Percentiles rank a stretch among this genome's conserved stretches.
Evolutionary conservation across 2,888 invertebrate species (phyloP).

Genomic region (Lypha dubia): DNA sequence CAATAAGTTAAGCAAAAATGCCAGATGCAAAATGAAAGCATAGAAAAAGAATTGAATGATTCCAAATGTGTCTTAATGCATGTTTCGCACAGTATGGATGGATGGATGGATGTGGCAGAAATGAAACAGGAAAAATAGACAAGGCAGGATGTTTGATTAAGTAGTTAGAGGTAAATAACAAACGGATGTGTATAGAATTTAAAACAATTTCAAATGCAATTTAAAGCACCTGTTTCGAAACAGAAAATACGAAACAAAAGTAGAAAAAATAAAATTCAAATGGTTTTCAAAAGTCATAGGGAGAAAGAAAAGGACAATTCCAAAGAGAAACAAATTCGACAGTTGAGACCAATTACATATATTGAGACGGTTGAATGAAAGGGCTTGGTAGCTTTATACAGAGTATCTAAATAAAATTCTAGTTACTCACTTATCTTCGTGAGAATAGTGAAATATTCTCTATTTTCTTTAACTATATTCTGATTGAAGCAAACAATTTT

Average conservation of each 20-base stretch:
- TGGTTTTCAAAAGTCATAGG: conserved; percentile 14
- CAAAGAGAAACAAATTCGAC: background rate
- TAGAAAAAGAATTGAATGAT: conserved; percentile 49
- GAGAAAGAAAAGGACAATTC: background rate
- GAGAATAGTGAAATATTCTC: too few relatives aligned
- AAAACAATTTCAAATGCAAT: conserved; percentile 65
- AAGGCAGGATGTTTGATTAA: conserved; percentile 63
- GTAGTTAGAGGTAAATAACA: conserved; percentile 56
- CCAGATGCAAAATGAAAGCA: conserved; percentile 60
- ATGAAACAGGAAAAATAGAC: conserved; percentile 55
- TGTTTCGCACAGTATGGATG: conserved; percentile 4
- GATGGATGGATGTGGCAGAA: conserved; percentile 31
- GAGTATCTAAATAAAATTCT: too few relatives aligned
- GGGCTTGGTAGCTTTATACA: too few relatives aligned
- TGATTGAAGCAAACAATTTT: too few relatives aligned
- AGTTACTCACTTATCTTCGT: too few relatives aligned
- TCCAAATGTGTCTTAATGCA: conserved; percentile 43
- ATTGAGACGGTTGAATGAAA: background rate
- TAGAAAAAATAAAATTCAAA: conserved; percentile 34
- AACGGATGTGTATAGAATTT: conserved; percentile 53
- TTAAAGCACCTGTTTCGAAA: conserved; percentile 62
- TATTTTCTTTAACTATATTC: too few relatives aligned
- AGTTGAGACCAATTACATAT: too few relatives aligned
- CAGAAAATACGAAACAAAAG: conserved; percentile 31
- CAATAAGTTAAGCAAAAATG: conserved; percentile 57